phyloP scores from a whole-genome alignment of 2,797 vertebrate genomes.

The Meriones psammophilus region DNA sequence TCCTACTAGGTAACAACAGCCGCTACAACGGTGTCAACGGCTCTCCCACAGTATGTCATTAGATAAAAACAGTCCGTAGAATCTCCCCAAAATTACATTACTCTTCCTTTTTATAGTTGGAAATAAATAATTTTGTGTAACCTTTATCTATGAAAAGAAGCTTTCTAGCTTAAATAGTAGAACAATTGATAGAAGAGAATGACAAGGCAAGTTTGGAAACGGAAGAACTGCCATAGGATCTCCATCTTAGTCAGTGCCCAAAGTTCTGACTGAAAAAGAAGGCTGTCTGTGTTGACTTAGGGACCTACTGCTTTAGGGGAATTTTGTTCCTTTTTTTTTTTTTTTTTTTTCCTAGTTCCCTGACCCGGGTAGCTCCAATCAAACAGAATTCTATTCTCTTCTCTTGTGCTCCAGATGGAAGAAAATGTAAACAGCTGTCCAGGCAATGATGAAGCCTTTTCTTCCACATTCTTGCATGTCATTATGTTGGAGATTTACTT shows the following conservation, averaged over 20 bases:
- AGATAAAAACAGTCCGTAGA: background rate
- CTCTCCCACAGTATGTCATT: background rate
- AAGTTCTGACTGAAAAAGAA: background rate
- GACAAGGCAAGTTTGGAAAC: background rate
- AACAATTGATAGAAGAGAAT: background rate
- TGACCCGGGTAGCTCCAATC: slow-evolving; percentile 72
- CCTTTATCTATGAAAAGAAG: background rate
- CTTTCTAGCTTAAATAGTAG: background rate
- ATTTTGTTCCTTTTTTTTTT: slow-evolving; percentile 77
- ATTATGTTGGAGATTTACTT: slow-evolving; percentile 75
- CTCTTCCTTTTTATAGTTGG: background rate
- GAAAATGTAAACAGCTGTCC: slow-evolving; percentile 84
- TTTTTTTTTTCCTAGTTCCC: slow-evolving; percentile 80
- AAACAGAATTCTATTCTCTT: slow-evolving; percentile 81
- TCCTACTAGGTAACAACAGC: background rate
- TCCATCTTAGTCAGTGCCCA: background rate
- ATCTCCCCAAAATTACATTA: rapidly evolving
- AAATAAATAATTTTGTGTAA: background rate
- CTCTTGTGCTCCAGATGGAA: slow-evolving; percentile 80
- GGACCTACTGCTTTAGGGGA: background rate
- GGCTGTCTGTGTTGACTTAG: slow-evolving; percentile 19
- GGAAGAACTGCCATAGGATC: background rate
- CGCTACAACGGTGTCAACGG: background rate
- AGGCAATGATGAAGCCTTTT: slow-evolving; percentile 69
- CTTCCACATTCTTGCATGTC: slow-evolving; percentile 63